Evolutionary conservation across 1,140 invertebrate genomes (phyloP), one percentile per base, ranked within the genome.

Genomic region (Nylanderia fulva): DNA sequence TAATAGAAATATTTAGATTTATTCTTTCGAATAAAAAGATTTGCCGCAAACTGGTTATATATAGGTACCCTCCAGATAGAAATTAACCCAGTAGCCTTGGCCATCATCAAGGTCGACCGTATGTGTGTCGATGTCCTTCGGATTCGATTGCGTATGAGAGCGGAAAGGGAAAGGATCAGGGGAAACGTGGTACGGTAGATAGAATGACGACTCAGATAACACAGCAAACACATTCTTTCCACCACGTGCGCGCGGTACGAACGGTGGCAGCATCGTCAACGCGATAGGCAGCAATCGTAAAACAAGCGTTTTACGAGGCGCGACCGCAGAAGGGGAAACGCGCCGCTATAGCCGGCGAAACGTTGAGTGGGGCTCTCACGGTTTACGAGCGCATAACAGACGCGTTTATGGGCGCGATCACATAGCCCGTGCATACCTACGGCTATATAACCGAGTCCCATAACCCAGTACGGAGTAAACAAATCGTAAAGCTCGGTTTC

Each of bases 361-460:
- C 89, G 87, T 82, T 86, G 89, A 90, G 89, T 90, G 89, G 89
- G 89, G 82, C 87, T 88, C 90, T 90, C 86, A 92, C 93, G 91
- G 88, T 95, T 95, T 94, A 95, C 94, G 94, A 95, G 94, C 93
- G 93, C 93, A 93, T 94, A 94, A 94, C 93, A 94, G 92, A 91
- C 93, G 93, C 94, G 93, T 95, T 95, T 95, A 95, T 94, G 93
- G 94, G 92, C 91, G 91, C 92, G 93, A 94, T 94, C 94, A 93
- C 93, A 93, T 94, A 93, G 93, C 90, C 91, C 79, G 91, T 90
- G 93, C 93, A 94, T 94, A 93, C 92, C 93, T 93, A 93, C 90
- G 89, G 90, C 93, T 93, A 91, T 94, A 94, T 93, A 93, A 93
- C 91, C 91, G 91, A 90, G 90, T 91, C 91, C 92, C 93, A 93